Evolutionary conservation across 1,140 invertebrate genomes (phyloP).

Genomic region (Ptiloglossa arizonensis): DNA sequence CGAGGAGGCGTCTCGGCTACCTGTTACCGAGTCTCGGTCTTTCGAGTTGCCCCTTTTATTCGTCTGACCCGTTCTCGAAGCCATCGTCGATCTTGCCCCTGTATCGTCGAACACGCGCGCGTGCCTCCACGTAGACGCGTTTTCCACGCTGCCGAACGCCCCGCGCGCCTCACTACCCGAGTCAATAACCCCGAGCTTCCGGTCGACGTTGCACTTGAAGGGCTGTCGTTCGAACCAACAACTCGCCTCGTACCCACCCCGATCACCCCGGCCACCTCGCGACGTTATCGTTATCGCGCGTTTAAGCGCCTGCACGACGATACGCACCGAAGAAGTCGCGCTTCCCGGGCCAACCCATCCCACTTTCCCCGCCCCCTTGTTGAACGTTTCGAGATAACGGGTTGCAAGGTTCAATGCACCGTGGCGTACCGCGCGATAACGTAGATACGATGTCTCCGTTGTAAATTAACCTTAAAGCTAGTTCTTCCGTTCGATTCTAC

Average conservation of each 20-base stretch:
- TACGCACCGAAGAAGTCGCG: constrained; percentile 55
- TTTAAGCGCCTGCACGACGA: constrained; percentile 72
- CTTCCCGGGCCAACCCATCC: no score
- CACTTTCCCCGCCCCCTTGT: no score
- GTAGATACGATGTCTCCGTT: no score
- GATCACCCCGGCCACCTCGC: no score
- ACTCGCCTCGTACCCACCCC: no score
- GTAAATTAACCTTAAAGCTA: no score
- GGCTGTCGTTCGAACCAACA: constrained; percentile 79
- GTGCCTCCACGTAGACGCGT: constrained; percentile 48
- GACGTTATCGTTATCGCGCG: constrained; percentile 76
- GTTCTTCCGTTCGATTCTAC: no score
- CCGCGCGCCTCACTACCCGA: constrained; percentile 77
- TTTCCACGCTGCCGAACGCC: constrained; percentile 27
- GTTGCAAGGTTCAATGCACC: no score
- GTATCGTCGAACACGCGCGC: constrained; percentile 34
- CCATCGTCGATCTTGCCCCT: neutral
- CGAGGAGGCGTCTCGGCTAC: constrained; percentile 28
- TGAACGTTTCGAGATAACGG: no score
- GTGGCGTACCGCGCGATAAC: no score
- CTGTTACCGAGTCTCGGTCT: constrained; percentile 32
- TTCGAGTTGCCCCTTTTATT: constrained; percentile 26
- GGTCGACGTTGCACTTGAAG: constrained; percentile 74
- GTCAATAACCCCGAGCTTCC: constrained; percentile 80
- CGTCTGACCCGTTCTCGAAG: neutral